phyloP scores from a whole-genome alignment of 1,140 invertebrate genomes.

The Lysiphlebus fabarum region DNA sequence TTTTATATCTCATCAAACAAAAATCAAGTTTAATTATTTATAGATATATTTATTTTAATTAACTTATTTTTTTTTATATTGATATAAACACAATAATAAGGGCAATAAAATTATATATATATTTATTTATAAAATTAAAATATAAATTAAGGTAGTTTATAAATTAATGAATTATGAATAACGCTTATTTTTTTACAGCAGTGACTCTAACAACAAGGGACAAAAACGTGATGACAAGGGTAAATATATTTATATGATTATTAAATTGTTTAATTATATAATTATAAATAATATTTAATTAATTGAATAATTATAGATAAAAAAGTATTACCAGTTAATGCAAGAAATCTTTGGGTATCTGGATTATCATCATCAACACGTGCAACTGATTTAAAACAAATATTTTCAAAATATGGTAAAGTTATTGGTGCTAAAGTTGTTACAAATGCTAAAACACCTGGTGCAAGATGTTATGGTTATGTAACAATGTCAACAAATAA shows the following conservation, averaged over 20 bases:
- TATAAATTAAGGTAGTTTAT: too few species aligned
- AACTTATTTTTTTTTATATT: too few species aligned
- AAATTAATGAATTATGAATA: constrained; percentile 11
- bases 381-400: constrained; percentile 86
- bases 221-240: constrained; percentile 53
- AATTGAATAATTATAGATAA: constrained; percentile 38
- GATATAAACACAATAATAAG: too few species aligned
- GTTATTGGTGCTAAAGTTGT: constrained; percentile 95
- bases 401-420: constrained; percentile 91
- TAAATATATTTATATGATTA: constrained; percentile 20
- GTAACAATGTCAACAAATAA: constrained; percentile 87
- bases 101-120: too few species aligned
- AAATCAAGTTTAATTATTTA: too few species aligned
- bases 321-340: constrained; percentile 45
- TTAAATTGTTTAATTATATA: constrained; percentile 6
- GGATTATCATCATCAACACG: constrained; percentile 83
- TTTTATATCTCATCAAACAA: not conserved
- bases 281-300: not conserved
- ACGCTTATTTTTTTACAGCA: constrained; percentile 42
- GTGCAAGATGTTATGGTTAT: constrained; percentile 89
- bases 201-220: constrained; percentile 43
- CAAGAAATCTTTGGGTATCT: constrained; percentile 86
- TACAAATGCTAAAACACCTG: constrained; percentile 86
- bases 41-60: too few species aligned
- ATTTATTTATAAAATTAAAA: too few species aligned